Base-by-base conservation (phyloP, 2,797 vertebrate species). In the Centroberyx gerrardi region DNA sequence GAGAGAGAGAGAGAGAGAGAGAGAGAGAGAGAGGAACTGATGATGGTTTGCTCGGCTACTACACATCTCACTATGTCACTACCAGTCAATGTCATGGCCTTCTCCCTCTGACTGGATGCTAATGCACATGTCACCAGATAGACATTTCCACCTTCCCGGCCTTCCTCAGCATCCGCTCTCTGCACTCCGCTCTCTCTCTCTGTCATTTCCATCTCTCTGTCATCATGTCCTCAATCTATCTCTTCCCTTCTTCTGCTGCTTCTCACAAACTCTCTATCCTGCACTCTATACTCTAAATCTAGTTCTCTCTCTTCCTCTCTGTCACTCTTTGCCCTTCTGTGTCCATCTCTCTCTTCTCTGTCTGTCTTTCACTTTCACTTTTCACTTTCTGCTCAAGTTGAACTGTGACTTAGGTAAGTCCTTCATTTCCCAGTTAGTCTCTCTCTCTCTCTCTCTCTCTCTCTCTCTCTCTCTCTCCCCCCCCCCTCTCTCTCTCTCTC, bases 101-200 rank as follows among this genome's bases (percentile, higher is more conserved):
- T 68, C 78, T 72, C 56, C 55, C 14, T 67, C 68, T 74, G 82
- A 85, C 72, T 64, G 84, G 72, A 91, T 89, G 86, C 81, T 89
- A 90, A 90, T 88, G 87, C 84, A 87, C 82, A 84, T 88, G 85
- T 90, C 88, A 87, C 72, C 83, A 79, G 76, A 74, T 49, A 80
- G 84, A 85, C 82, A 58, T 87, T 86, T 87, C 67, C 61, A 75
- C 77, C 65, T 22, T 22, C 22, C 58, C 52, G 13, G 18, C 78
- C 68, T 56, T 77, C 62, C 60, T 8, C 4, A 66, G 66, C 68
- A 82, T 68, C 79, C 73, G 52, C 75, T 86, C 66, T 75, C 49
- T 62, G 69, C 3, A 3, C 53, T 74, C 46, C 22, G 22, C 33
- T 66, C 72, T 79, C 33, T 66, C 72, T 79, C 52, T 51, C 76